phyloP scores from a whole-genome alignment of 2,797 vertebrate genomes.

The Cygnus olor region DNA sequence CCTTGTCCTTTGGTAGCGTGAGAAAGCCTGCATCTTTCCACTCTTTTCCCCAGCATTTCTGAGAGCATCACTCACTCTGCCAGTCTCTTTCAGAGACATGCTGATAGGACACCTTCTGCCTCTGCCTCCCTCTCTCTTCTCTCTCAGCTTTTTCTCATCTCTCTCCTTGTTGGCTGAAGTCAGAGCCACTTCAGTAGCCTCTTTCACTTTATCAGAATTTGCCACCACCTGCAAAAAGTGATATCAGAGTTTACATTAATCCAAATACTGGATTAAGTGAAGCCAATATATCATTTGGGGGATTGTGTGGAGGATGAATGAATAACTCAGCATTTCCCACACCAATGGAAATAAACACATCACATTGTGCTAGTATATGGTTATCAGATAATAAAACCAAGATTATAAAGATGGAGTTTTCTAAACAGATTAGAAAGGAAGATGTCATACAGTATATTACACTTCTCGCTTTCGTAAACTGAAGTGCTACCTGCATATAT shows the following conservation, averaged over 20 bases:
- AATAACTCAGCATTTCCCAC: background rate
- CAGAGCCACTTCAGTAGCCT: background rate
- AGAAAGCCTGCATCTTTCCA: background rate
- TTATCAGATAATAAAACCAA: background rate
- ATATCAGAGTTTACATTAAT: background rate
- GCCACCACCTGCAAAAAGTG: background rate
- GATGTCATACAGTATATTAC: background rate
- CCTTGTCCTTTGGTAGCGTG: background rate
- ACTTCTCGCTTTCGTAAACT: background rate
- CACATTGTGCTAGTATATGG: background rate
- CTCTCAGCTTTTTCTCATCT: background rate
- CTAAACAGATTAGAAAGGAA: background rate
- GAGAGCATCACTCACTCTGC: background rate
- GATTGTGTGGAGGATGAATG: background rate
- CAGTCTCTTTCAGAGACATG: background rate
- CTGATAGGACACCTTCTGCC: background rate
- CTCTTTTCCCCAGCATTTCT: background rate
- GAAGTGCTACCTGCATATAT: background rate
- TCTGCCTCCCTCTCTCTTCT: background rate
- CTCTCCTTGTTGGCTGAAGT: background rate
- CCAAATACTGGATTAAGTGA: background rate
- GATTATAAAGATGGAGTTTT: background rate
- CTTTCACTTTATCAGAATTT: background rate
- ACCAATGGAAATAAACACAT: background rate
- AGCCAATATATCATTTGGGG: background rate